Evolutionary conservation across 2,113 vertebrate genomes (phyloP), one percentile per base, ranked within the genome.

Genomic region (Phaetusa simplex): DNA sequence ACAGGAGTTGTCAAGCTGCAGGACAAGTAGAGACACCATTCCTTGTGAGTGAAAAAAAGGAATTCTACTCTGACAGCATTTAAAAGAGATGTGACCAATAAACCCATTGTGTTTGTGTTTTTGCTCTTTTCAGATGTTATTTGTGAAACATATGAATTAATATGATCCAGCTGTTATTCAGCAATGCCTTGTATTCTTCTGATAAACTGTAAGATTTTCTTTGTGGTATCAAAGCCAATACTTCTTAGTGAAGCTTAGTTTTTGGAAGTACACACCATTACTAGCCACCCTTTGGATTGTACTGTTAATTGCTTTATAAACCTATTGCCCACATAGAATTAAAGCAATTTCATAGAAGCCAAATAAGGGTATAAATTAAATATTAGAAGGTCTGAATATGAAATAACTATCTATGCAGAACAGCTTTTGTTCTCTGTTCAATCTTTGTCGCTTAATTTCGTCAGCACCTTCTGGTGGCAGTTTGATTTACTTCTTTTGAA

Each of bases 351-450:
- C 66, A 73, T 89, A 97, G 90, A 95, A 93, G 27, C 29, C 52
- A 96, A 96, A 96, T 94, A 96, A 83, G 36, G 34, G 17, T 86
- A 95, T 97, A 91, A 96, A 96, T 95, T 96, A 97, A 92, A 96
- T 86, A 92, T 88, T 85, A 95, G 79, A 64, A 82, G 7, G 29
- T 53, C 69, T 89, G 91, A 94, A 92, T 85, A 70, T 67, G 83
- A 96, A 95, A 96, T 91, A 95, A 86, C 43, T 55, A 65, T 91
- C 84, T 96, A 80, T 64, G 61, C 64, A 85, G 62, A 96, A 64
- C 38, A 90, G 74, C 61, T 93, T 96, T 93, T 95, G 82, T 94
- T 96, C 80, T 95, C 76, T 94, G 50, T 86, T 88, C 80, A 83
- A 86, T 97, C 61, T 82, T 52, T 17, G 18, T 93, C 82, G n/a